Evolutionary conservation across 1,140 invertebrate species (phyloP).

Genomic region (Leguminivora glycinivorella): DNA sequence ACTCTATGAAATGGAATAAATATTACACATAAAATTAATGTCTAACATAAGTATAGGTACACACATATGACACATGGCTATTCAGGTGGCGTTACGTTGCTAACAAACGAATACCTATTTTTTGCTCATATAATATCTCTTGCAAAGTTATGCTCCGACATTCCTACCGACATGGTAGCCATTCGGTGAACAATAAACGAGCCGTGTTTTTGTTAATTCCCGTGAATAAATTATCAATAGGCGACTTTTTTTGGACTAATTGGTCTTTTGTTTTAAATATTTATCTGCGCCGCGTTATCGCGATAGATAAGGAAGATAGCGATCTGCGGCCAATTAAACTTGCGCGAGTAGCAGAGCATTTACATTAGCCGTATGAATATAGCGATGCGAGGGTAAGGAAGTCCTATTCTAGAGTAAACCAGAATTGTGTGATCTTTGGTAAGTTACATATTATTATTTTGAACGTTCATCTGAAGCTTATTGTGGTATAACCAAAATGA

Average conservation of each 20-base stretch:
- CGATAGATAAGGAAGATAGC: slow-evolving; percentile 7
- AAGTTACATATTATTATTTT: too few species aligned
- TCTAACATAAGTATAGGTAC: too few species aligned
- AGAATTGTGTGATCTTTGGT: not conserved
- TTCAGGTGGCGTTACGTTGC: too few species aligned
- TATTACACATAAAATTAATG: too few species aligned
- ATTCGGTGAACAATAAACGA: not conserved
- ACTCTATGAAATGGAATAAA: too few species aligned
- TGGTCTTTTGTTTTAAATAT: slow-evolving; percentile 27
- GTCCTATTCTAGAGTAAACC: not conserved
- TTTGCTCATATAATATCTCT: not conserved
- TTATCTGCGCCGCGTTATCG: slow-evolving; percentile 4
- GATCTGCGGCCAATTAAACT: slow-evolving; percentile 16
- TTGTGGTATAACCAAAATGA: too few species aligned
- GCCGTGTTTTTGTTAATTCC: slow-evolving; percentile 5
- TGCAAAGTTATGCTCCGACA: not conserved
- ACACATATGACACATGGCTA: too few species aligned
- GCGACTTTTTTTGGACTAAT: slow-evolving; percentile 17
- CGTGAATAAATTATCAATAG: slow-evolving; percentile 10
- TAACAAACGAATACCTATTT: not conserved
- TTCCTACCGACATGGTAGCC: not conserved
- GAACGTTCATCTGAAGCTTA: too few species aligned
- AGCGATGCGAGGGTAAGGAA: not conserved
- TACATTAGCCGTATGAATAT: not conserved
- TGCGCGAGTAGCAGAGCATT: not conserved